Base-by-base conservation (phyloP, 2,888 invertebrate genomes). In the Dryomyza anilis region DNA sequence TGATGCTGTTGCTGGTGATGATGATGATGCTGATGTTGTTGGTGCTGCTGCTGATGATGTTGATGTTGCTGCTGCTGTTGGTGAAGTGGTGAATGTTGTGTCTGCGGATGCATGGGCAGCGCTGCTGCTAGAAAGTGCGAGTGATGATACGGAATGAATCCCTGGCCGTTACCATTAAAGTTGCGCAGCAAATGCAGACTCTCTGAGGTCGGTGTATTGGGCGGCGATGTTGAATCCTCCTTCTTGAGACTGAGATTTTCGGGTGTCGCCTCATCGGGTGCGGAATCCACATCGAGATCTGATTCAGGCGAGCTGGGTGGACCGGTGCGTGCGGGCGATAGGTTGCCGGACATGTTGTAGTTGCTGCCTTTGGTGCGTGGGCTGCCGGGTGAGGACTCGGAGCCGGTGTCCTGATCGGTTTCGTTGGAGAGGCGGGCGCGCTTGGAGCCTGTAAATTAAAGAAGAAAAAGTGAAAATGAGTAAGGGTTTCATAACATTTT, bases 241-340 rank as follows among this genome's bases (percentile, higher is more conserved):
- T 85, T 93, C 76, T 93, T 92, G 74, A 94, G 86, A 30, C 93
- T 93, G 0, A 94, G 85, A 82, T 94, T 94, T 80, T 94, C 94
- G 0, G 94, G 94, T 0, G 89, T 89, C 0, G 89, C 86, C 70
- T 84, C 84, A 67, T 84, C 84, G 4, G 84, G 83, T 27, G 84
- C 83, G 1, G 84, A 84, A 50, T 84, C 84, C n/a, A 84, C 84
- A 70, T 84, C 84, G 39, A 84, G 71, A 71, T 84, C 84, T 2
- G 84, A 83, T 67, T 84, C 84, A 0, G 84, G 84, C 0, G 84
- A 84, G 65, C 84, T 84, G 33, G 84, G 83, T 12, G 83, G 83
- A 12, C 82, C 83, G 33, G 82, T 83, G 62, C 82, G 79, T 21
- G 81, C 75, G 46, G 84, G 84, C 57, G 84, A 84, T 12, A 81